Evolutionary conservation across 2,797 vertebrate genomes (phyloP).

Genomic region (Benthosema pterotum): DNA sequence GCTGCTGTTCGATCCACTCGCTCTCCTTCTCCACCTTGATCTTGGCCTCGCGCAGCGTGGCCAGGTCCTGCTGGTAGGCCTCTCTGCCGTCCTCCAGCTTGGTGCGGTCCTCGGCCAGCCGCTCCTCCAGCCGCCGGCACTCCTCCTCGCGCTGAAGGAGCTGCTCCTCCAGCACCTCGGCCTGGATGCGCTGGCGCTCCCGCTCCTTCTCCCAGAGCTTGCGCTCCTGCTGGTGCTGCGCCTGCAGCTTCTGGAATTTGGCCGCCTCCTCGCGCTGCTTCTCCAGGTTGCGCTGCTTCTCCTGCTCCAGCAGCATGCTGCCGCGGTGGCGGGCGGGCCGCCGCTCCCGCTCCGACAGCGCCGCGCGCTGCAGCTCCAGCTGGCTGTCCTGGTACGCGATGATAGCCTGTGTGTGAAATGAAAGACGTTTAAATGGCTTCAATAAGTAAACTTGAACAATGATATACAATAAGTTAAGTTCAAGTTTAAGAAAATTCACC

Average conservation of each 20-base stretch:
- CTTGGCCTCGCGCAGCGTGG: conserved; percentile 86
- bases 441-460: background rate
- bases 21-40: conserved; percentile 82
- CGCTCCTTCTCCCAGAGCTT: conserved; percentile 88
- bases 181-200: conserved; percentile 71
- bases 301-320: conserved; percentile 88
- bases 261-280: conserved; percentile 90
- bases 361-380: conserved; percentile 80
- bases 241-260: conserved; percentile 84
- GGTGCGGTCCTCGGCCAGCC: conserved; percentile 71
- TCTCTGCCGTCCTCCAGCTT: conserved; percentile 79
- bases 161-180: conserved; percentile 63
- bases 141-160: conserved; percentile 77
- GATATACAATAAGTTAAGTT: no score
- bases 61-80: conserved; percentile 90
- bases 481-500: no score
- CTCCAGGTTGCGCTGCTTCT: conserved; percentile 90
- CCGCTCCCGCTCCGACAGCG: conserved; percentile 78
- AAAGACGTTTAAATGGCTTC: background rate
- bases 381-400: conserved; percentile 87
- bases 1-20: conserved; percentile 74
- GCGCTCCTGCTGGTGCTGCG: conserved; percentile 85
- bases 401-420: conserved; percentile 73
- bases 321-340: conserved; percentile 70
- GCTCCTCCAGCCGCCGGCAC: conserved; percentile 61